Base-by-base conservation (phyloP, 2,888 invertebrate genomes). In the Microplitis deprimator region DNA sequence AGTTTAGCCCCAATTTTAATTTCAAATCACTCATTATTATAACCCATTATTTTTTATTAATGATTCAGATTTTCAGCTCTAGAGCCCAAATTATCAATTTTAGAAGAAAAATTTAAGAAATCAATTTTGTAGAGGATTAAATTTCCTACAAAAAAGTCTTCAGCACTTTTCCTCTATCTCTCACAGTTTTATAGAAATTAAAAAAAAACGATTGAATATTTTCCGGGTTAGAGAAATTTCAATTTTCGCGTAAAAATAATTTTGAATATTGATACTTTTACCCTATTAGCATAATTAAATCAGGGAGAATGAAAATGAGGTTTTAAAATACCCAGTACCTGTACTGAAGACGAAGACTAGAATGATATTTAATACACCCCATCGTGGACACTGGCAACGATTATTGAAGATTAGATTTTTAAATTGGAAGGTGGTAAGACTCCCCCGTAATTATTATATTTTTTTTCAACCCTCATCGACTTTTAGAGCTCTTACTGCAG, bases 381-480 rank as follows among this genome's bases (percentile, higher is more conserved):
- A 50, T 76, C 79, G 79, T 76, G 82, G 83, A 81, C 80, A 82
- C 80, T 81, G 82, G 16, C 85, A 88, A 87, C 88, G 88, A 87
- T 89, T 88, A 89, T 87, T 87, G 89, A 85, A 89, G 89, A 89
- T 89, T 89, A 89, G 89, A 88, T 89, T 89, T 89, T 89, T 89
- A 89, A 89, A 89, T 89, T 89, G 89, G 85, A 29, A 88, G 87
- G 83, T 86, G 84, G 82, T 83, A 83, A 83, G 82, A 78, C 82
- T 81, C 78, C 80, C 68, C 71, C 77, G 78, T 75, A 62, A 74
- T 70, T 39, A 69, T 73, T 77, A 77, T 79, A 73, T 69, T 29
- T 29, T 29, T 29, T 29, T 29, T 29, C 29, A 29, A 29, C 67
- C 41, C 59, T 50, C 50, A 50, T 50, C 50, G 50, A 50, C 50